phyloP scores from a whole-genome alignment of 1,140 invertebrate species.

The Drosophila suzukii region DNA sequence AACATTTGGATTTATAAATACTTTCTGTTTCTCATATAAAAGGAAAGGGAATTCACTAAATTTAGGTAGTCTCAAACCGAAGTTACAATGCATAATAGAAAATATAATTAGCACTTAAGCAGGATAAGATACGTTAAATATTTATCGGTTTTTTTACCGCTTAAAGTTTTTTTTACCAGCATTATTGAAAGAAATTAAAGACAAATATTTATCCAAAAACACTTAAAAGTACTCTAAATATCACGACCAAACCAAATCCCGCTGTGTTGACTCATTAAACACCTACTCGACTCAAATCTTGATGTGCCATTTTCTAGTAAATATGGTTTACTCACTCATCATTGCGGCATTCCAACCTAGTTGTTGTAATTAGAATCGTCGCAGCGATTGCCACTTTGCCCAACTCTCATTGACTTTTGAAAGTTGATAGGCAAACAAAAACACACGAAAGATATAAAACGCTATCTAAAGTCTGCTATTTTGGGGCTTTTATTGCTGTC shows the following conservation, averaged over 20 bases:
- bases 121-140: no score
- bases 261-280: slow-evolving; percentile 34
- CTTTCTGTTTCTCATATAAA: no score
- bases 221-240: slow-evolving; percentile 10
- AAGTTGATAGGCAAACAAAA: slow-evolving; percentile 59
- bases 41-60: no score
- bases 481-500: slow-evolving; percentile 49
- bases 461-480: slow-evolving; percentile 47
- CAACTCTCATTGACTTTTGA: slow-evolving; percentile 62
- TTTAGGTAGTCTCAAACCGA: no score
- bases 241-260: background rate
- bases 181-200: slow-evolving; percentile 11
- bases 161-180: background rate
- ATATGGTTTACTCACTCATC: slow-evolving; percentile 48
- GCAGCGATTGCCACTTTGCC: slow-evolving; percentile 45
- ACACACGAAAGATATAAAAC: slow-evolving; percentile 60
- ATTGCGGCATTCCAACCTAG: slow-evolving; percentile 35
- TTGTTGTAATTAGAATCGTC: slow-evolving; percentile 46
- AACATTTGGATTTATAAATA: no score
- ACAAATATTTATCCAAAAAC: slow-evolving; percentile 18
- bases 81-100: no score
- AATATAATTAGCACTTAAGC: no score
- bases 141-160: no score
- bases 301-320: slow-evolving; percentile 40
- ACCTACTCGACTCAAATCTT: background rate